Conservation (phyloP, 2,888 invertebrate genomes). For the Himalopsyche tibetana region DNA sequence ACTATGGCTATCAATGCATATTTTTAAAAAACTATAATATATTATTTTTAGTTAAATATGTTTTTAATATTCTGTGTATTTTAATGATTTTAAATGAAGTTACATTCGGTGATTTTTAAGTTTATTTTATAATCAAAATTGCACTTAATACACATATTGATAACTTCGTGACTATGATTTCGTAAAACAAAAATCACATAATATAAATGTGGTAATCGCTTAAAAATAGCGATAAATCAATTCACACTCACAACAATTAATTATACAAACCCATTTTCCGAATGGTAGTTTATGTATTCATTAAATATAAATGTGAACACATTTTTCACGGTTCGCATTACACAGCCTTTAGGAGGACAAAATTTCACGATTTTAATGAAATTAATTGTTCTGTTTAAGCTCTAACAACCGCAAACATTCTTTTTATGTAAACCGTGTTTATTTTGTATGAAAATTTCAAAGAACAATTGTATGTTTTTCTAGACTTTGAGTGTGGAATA, state of each 20-base stretch:
- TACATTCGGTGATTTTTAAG: too few relatives aligned
- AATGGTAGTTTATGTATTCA: conserved; percentile 18
- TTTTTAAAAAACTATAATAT: too few relatives aligned
- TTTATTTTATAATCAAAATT: too few relatives aligned
- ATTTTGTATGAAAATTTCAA: conserved; percentile 15
- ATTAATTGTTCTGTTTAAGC: conserved; percentile 20
- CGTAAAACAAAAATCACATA: too few relatives aligned
- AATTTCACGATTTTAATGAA: conserved; percentile 25
- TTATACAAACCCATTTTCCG: conserved; percentile 1
- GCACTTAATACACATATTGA: too few relatives aligned
- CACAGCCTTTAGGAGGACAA: not conserved
- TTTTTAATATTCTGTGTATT: too few relatives aligned
- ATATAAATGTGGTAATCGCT: not conserved
- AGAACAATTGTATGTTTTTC: conserved; percentile 34
- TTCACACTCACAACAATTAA: not conserved
- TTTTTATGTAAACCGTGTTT: conserved; percentile 20
- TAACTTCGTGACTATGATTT: too few relatives aligned
- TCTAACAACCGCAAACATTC: conserved; percentile 34
- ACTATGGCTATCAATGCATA: too few relatives aligned
- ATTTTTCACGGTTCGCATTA: conserved; percentile 7
- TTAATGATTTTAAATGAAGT: too few relatives aligned
- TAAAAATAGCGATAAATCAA: not conserved
- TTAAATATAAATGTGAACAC: conserved; percentile 30
- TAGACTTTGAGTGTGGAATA: conserved; percentile 34
- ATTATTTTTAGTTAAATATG: too few relatives aligned